These are phyloP conservation scores for Prochilodus magdalenae DNA, from an alignment of 2,113 vertebrate genomes.

Conservation along the genomic window DNA sequence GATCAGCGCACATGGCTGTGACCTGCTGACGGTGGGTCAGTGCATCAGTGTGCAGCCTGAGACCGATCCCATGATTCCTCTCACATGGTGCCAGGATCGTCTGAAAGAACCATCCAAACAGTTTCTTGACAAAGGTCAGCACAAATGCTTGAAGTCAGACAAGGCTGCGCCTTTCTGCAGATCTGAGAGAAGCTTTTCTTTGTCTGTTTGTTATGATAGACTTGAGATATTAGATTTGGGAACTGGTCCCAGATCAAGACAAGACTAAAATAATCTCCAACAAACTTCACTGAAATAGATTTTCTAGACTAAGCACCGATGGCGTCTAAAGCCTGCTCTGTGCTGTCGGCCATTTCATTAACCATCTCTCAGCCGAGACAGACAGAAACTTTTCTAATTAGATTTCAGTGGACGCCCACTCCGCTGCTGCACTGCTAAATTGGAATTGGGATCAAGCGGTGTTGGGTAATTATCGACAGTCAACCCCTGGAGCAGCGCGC, in stretches of 20 bases:
- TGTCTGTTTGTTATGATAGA: too few relatives aligned
- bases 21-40: constrained; percentile 51
- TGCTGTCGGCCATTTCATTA: constrained; percentile 58
- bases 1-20: constrained; percentile 34
- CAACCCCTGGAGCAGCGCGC: constrained; percentile 54
- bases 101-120: neutral
- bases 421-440: constrained; percentile 59
- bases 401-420: constrained; percentile 67
- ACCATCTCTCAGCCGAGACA: constrained; percentile 53
- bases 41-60: constrained; percentile 47
- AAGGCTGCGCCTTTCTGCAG: neutral
- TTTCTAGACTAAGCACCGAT: constrained; percentile 29
- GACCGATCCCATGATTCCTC: constrained; percentile 65
- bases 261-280: constrained; percentile 12
- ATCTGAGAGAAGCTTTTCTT: constrained; percentile 6
- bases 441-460: constrained; percentile 68
- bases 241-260: constrained; percentile 22
- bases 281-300: constrained; percentile 21
- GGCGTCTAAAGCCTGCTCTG: constrained; percentile 29
- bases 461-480: constrained; percentile 65
- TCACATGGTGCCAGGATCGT: constrained; percentile 58
- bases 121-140: neutral
- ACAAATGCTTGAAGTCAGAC: neutral
- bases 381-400: constrained; percentile 66
- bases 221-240: neutral